phyloP scores from a whole-genome alignment of 2,888 invertebrate species.

The Xestia rhomboidea region DNA sequence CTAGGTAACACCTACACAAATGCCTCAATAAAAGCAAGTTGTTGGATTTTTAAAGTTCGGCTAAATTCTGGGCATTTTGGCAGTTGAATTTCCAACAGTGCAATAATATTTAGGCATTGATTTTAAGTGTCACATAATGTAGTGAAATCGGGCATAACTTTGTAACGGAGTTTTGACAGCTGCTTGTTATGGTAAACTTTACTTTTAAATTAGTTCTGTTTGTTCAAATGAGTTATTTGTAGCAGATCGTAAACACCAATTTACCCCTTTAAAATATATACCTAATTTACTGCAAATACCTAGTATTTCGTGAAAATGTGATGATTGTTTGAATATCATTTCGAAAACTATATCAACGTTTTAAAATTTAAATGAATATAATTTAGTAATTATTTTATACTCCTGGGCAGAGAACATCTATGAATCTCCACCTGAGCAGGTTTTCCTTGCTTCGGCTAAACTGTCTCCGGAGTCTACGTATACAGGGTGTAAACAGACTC shows the following conservation, averaged over 20 bases:
- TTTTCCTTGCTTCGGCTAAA: too few species aligned
- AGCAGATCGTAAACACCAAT: not conserved
- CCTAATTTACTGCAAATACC: not conserved
- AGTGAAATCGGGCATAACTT: not conserved
- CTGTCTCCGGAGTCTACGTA: too few species aligned
- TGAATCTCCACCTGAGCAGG: too few species aligned
- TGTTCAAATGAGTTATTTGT: conserved; percentile 11
- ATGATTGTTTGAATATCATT: not conserved
- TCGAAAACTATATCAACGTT: not conserved
- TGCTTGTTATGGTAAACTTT: conserved; percentile 22
- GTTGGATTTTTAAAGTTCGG: not conserved
- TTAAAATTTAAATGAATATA: too few species aligned
- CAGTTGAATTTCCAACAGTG: not conserved
- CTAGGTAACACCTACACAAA: not conserved
- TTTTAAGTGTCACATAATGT: not conserved
- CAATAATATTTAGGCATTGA: not conserved
- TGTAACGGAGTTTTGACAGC: conserved; percentile 19
- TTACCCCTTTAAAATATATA: not conserved
- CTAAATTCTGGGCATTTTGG: not conserved
- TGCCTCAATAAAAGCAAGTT: not conserved
- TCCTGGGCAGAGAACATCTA: too few species aligned
- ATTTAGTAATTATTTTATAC: too few species aligned
- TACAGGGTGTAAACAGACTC: too few species aligned
- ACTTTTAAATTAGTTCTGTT: conserved; percentile 36
- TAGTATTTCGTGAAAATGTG: not conserved